These are phyloP conservation scores for Heliconius melpomene DNA, from an alignment of 1,140 invertebrate species.

Conservation along the genomic window DNA sequence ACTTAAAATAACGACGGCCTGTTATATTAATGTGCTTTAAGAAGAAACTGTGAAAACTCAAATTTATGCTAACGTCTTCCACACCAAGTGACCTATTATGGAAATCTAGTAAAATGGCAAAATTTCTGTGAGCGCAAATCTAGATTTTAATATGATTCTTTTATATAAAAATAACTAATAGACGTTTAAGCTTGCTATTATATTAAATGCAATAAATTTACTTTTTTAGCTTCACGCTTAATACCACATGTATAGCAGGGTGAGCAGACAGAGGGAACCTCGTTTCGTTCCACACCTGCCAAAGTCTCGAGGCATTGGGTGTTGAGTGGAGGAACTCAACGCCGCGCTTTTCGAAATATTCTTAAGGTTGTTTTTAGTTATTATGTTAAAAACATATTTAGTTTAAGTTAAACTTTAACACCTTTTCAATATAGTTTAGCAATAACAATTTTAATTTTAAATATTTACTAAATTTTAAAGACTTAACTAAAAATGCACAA, in stretches of 20 bases:
- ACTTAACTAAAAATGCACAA: not conserved
- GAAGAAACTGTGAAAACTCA: constrained; percentile 39
- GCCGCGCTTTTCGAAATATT: no score
- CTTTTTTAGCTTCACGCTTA: no score
- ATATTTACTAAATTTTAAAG: not conserved
- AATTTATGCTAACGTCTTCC: constrained; percentile 39
- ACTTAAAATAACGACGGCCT: constrained; percentile 37
- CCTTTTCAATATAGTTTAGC: no score
- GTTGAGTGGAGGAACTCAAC: no score
- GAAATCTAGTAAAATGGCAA: constrained; percentile 28
- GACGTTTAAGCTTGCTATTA: not conserved
- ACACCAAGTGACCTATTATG: constrained; percentile 40
- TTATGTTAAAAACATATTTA: no score
- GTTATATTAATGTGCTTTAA: constrained; percentile 38
- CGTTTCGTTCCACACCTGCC: no score
- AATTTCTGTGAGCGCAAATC: constrained; percentile 12
- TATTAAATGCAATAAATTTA: no score
- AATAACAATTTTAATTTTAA: not conserved
- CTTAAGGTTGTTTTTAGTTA: not conserved
- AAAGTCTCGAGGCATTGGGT: no score
- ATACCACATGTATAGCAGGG: no score
- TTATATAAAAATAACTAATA: not conserved
- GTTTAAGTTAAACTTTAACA: no score
- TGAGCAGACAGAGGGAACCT: no score
- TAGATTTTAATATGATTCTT: not conserved